Evolutionary conservation across 2,113 vertebrate species (phyloP).

Genomic region (Vidua macroura): DNA sequence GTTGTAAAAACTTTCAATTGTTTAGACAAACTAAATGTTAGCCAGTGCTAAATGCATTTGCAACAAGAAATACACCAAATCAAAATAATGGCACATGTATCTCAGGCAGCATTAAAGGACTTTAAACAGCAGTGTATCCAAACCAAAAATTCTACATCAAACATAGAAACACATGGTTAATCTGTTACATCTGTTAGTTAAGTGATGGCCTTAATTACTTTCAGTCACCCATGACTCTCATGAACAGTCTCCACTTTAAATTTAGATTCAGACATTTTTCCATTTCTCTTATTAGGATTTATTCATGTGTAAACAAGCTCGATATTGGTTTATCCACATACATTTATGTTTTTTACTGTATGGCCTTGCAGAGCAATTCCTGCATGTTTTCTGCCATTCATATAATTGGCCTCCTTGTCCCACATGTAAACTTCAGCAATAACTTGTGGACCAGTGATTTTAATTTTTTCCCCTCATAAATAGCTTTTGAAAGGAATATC

Average conservation of each 20-base stretch:
- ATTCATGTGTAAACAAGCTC: neutral
- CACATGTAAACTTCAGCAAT: neutral
- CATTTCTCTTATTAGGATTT: conserved; percentile 5
- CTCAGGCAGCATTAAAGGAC: conserved; percentile 4
- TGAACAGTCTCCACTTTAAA: neutral
- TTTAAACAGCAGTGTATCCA: neutral
- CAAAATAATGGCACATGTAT: conserved; percentile 36
- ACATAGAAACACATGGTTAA: neutral
- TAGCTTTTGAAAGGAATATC: neutral
- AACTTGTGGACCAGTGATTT: neutral
- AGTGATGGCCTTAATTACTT: neutral
- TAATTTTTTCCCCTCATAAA: neutral
- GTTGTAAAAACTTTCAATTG: conserved; percentile 38
- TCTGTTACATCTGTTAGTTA: neutral
- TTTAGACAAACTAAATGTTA: conserved; percentile 64
- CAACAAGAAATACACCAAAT: conserved; percentile 41
- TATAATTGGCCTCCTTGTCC: neutral
- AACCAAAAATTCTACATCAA: neutral
- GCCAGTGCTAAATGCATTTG: conserved; percentile 39
- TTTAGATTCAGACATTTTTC: conserved; percentile 2
- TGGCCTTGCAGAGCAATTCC: neutral
- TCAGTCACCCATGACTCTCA: neutral
- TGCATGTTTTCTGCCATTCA: neutral
- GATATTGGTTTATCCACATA: neutral
- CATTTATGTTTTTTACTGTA: neutral